Conservation (phyloP, 1,140 invertebrate species). For the Chymomyza costata region DNA sequence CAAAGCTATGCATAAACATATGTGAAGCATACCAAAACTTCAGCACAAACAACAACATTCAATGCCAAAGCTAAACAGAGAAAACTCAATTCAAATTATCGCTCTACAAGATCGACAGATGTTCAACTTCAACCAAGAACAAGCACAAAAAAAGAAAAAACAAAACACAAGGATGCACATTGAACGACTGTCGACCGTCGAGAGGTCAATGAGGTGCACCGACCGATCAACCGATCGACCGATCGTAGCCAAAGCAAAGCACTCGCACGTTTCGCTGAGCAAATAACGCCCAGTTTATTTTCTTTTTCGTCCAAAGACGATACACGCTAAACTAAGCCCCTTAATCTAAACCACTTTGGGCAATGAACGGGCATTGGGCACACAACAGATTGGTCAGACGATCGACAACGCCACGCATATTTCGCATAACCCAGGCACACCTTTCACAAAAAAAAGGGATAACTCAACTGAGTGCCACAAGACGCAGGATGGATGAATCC, state of each 20-base stretch:
- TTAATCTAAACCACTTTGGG: slow-evolving; percentile 73
- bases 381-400: slow-evolving; percentile 36
- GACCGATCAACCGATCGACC: slow-evolving; percentile 34
- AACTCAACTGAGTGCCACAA: slow-evolving; percentile 10
- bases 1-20: too few species aligned
- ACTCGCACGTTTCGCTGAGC: slow-evolving; percentile 68
- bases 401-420: slow-evolving; percentile 66
- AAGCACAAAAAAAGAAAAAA: slow-evolving; percentile 22
- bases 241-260: slow-evolving; percentile 48
- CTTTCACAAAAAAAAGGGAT: slow-evolving; percentile 43
- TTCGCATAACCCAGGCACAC: slow-evolving; percentile 69
- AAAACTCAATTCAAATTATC: slow-evolving; percentile 74
- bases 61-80: too few species aligned
- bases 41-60: too few species aligned
- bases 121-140: slow-evolving; percentile 42
- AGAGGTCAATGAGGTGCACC: slow-evolving; percentile 64
- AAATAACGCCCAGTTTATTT: slow-evolving; percentile 62
- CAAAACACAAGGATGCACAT: neutral
- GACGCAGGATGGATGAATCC: neutral
- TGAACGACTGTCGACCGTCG: neutral
- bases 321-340: slow-evolving; percentile 55
- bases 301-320: slow-evolving; percentile 26
- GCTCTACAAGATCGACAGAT: slow-evolving; percentile 70
- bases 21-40: slow-evolving; percentile 40
- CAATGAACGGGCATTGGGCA: slow-evolving; percentile 20